A percentile compares a stretch with the other conserved stretches of the same genome.
Evolutionary conservation across 2,113 vertebrate species (phyloP).

Genomic region (Castor canadensis): DNA sequence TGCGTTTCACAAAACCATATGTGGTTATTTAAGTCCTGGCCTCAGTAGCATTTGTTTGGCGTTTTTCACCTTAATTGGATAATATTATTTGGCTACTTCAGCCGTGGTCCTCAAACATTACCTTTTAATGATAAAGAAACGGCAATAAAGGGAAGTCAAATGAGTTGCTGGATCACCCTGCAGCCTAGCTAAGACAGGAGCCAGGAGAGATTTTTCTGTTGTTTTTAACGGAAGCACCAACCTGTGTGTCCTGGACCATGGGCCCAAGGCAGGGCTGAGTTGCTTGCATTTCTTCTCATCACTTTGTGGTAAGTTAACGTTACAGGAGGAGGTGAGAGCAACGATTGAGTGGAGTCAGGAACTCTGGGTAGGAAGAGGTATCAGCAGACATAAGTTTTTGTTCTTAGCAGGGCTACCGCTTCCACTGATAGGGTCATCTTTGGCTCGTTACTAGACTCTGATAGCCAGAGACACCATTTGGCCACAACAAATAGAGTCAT

Average conservation of each 20-base stretch:
- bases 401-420: background rate
- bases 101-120: background rate
- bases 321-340: background rate
- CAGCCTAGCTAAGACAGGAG: background rate
- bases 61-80: slow-evolving; percentile 50
- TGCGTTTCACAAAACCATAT: slow-evolving; percentile 55
- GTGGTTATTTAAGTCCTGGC: slow-evolving; percentile 43
- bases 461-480: background rate
- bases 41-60: background rate
- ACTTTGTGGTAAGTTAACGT: background rate
- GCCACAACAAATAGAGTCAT: background rate
- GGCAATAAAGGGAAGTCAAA: background rate
- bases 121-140: slow-evolving; percentile 3
- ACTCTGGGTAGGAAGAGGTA: background rate
- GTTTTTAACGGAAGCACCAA: background rate
- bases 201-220: background rate
- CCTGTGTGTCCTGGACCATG: too few relatives aligned
- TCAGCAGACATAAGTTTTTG: background rate
- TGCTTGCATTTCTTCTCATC: background rate
- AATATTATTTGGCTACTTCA: slow-evolving; percentile 6
- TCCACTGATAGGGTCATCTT: background rate
- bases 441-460: background rate
- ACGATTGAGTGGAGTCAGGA: background rate
- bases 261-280: background rate
- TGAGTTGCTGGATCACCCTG: background rate